phyloP scores from a whole-genome alignment of 2,797 vertebrate species.

The Rhinichthys osculus region DNA sequence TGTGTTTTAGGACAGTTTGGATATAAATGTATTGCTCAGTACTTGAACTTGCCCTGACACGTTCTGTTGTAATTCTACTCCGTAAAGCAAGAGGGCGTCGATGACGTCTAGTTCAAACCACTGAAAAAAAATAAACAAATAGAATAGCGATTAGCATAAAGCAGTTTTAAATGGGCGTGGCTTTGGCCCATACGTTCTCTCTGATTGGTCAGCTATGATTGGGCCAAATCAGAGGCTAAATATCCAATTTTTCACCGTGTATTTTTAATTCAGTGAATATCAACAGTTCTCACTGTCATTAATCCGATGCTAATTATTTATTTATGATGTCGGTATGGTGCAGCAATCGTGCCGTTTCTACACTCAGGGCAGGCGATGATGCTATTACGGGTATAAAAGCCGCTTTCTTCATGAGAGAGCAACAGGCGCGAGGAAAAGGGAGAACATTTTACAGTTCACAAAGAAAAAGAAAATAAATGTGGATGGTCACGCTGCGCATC shows the following conservation, averaged over 20 bases:
- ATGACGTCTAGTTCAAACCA: not conserved
- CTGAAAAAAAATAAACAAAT: not conserved
- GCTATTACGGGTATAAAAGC: constrained; percentile 78
- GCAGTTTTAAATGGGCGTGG: not conserved
- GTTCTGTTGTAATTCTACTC: not conserved
- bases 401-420: constrained; percentile 76
- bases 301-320: not conserved
- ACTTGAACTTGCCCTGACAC: not conserved
- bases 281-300: not conserved
- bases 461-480: not conserved
- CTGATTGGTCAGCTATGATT: not conserved
- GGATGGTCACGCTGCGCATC: constrained; percentile 35
- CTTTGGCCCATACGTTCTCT: constrained; percentile 8
- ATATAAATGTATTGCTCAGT: not conserved
- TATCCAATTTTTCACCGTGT: not conserved
- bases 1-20: not conserved
- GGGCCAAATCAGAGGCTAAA: not conserved
- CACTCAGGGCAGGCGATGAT: constrained; percentile 75
- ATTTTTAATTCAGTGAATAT: not conserved
- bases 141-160: not conserved
- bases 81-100: constrained; percentile 20
- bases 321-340: constrained; percentile 31
- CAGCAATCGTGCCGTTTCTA: constrained; percentile 77
- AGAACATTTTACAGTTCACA: constrained; percentile 51
- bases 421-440: constrained; percentile 49